A percentile compares a stretch with the other conserved stretches of the same genome.
Evolutionary conservation across 2,888 invertebrate genomes (phyloP).

Genomic region (Drosophila borealis): DNA sequence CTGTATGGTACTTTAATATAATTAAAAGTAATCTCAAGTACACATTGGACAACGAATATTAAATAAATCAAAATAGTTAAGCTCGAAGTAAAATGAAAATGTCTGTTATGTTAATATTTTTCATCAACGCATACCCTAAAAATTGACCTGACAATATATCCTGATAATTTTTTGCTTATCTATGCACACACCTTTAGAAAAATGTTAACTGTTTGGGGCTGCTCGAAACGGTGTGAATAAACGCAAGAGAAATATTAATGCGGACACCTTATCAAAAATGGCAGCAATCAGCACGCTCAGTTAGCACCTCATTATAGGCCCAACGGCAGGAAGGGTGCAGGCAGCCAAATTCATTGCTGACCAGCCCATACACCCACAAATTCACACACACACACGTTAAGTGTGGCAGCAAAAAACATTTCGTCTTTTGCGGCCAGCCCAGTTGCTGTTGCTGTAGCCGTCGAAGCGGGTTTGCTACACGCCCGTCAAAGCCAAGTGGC

Average conservation of each 20-base stretch:
- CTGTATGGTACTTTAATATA: too few species aligned
- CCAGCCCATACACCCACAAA: slow-evolving; percentile 16
- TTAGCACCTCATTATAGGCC: slow-evolving; percentile 71
- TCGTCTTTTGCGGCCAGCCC: slow-evolving; percentile 34
- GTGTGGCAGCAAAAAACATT: slow-evolving; percentile 39
- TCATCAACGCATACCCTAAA: neutral
- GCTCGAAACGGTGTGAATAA: slow-evolving; percentile 52
- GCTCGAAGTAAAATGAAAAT: too few species aligned
- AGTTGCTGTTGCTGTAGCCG: neutral
- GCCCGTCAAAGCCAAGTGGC: slow-evolving; percentile 76
- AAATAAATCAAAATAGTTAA: too few species aligned
- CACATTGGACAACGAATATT: too few species aligned
- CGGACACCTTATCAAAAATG: slow-evolving; percentile 78
- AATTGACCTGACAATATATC: neutral
- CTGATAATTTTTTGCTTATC: slow-evolving; percentile 10
- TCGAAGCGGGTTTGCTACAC: slow-evolving; percentile 1
- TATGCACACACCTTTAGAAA: slow-evolving; percentile 18
- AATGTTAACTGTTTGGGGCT: slow-evolving; percentile 15
- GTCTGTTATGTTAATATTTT: too few species aligned
- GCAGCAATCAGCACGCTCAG: slow-evolving; percentile 80
- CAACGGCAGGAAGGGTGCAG: slow-evolving; percentile 8
- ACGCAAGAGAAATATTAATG: slow-evolving; percentile 73
- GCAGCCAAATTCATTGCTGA: slow-evolving; percentile 15
- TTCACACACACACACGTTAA: slow-evolving; percentile 28
- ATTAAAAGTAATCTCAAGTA: too few species aligned